Conservation (phyloP, 2,888 invertebrate genomes). For the Corythucha ciliata region DNA sequence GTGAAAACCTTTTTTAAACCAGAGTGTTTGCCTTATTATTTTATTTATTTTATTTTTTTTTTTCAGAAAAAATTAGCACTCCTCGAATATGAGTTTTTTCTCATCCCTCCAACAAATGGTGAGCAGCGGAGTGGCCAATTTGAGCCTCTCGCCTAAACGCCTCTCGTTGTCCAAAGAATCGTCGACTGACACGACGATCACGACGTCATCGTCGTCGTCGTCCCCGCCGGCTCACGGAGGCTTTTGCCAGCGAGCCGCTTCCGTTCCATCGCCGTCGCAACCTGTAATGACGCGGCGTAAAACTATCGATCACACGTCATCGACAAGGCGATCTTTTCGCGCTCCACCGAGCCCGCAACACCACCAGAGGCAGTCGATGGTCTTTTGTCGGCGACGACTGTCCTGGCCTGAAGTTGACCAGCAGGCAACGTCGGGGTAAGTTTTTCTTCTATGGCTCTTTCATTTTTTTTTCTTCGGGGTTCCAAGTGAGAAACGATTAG, state of each 20-base stretch:
- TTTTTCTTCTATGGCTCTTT: constrained; percentile 31
- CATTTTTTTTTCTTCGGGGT: too few species aligned
- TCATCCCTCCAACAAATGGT: constrained; percentile 77
- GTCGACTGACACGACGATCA: too few species aligned
- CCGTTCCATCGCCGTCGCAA: constrained; percentile 36
- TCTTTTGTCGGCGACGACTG: constrained; percentile 65
- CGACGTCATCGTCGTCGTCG: constrained; percentile 25
- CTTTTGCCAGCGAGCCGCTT: constrained; percentile 26
- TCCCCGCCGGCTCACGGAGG: constrained; percentile 49
- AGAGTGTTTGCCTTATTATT: neutral
- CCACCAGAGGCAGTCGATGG: constrained; percentile 57
- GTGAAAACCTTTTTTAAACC: neutral
- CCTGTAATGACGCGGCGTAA: constrained; percentile 11
- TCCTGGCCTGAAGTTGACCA: constrained; percentile 82
- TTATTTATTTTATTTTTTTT: constrained; percentile 2
- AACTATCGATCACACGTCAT: constrained; percentile 21
- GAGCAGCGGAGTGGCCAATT: constrained; percentile 72
- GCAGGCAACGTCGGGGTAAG: constrained; percentile 73
- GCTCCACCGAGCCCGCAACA: constrained; percentile 43
- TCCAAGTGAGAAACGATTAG: too few species aligned
- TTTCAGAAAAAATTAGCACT: too few species aligned
- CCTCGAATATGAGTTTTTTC: constrained; percentile 78
- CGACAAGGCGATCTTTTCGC: constrained; percentile 42
- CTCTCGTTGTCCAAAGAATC: constrained; percentile 60
- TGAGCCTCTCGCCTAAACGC: constrained; percentile 65